phyloP scores from a whole-genome alignment of 2,797 vertebrate species.

The Carapus acus region DNA sequence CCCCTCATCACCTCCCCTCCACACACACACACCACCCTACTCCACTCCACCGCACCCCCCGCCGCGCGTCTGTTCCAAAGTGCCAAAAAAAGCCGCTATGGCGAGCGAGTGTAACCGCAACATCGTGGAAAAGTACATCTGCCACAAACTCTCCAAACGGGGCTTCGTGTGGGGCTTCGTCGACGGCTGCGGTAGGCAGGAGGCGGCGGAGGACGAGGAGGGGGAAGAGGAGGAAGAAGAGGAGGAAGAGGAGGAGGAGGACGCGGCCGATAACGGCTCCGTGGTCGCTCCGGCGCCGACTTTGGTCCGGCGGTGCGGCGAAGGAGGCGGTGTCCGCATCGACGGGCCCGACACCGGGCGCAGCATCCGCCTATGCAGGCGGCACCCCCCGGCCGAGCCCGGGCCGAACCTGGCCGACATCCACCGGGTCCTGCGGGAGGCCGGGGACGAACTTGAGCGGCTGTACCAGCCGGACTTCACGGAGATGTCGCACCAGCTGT shows the following conservation, averaged over 20 bases:
- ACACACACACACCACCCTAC: too few species aligned
- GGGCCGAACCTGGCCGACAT: conserved; percentile 70
- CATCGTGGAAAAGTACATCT: conserved; percentile 93
- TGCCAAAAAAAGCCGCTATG: conserved; percentile 65
- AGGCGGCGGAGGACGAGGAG: conserved; percentile 56
- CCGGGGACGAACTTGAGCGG: conserved; percentile 89
- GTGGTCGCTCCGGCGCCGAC: conserved; percentile 54
- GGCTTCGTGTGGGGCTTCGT: conserved; percentile 83
- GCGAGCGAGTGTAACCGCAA: conserved; percentile 79
- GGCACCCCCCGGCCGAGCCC: conserved; percentile 49
- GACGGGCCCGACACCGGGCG: conserved; percentile 50
- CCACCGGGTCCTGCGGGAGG: conserved; percentile 85
- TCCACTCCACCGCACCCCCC: too few species aligned
- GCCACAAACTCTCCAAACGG: conserved; percentile 90
- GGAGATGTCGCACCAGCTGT: conserved; percentile 92
- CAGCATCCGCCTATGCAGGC: conserved; percentile 41
- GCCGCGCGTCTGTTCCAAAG: conserved; percentile 29
- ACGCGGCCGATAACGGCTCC: conserved; percentile 58
- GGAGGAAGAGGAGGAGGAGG: conserved; percentile 53
- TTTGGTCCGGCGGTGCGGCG: conserved; percentile 60
- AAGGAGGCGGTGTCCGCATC: conserved; percentile 46
- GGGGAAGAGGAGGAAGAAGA: too few species aligned
- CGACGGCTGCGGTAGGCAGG: conserved; percentile 49
- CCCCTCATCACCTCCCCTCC: too few species aligned
- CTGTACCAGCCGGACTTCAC: conserved; percentile 90